Evolutionary conservation across 1,140 invertebrate species (phyloP).

Genomic region (Listronotus oregonensis): DNA sequence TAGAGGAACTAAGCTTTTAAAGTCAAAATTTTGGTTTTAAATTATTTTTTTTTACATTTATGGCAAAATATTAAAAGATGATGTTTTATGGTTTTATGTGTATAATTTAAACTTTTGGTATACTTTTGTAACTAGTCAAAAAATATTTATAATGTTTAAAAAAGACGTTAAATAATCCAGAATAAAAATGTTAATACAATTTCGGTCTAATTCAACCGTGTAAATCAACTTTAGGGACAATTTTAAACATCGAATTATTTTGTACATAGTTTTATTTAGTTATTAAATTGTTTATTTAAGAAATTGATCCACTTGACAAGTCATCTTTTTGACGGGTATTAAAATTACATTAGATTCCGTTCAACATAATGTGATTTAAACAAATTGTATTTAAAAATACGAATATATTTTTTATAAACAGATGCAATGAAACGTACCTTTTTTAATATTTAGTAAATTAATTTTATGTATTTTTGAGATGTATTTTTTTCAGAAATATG

Average conservation of each 20-base stretch:
- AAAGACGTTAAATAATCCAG: too few relatives aligned
- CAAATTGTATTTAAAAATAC: constrained; percentile 43
- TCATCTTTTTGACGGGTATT: constrained; percentile 27
- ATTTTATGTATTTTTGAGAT: constrained; percentile 25
- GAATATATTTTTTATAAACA: constrained; percentile 40
- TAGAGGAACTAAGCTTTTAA: too few relatives aligned
- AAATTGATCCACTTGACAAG: background rate
- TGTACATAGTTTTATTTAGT: constrained; percentile 8
- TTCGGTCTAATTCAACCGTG: too few relatives aligned
- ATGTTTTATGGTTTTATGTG: too few relatives aligned
- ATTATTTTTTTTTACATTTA: too few relatives aligned
- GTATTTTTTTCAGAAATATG: constrained; percentile 46
- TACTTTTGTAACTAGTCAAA: too few relatives aligned
- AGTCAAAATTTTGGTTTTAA: too few relatives aligned
- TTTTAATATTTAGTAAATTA: constrained; percentile 41
- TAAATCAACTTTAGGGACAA: background rate
- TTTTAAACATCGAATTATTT: background rate
- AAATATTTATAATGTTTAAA: too few relatives aligned
- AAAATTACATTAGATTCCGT: constrained; percentile 37
- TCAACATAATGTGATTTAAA: constrained; percentile 37
- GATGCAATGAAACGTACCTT: constrained; percentile 46
- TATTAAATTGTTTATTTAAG: background rate
- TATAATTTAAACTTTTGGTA: too few relatives aligned
- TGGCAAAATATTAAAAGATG: too few relatives aligned
- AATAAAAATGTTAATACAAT: too few relatives aligned